Conservation (phyloP, 1,140 invertebrate genomes). For the Orius laevigatus region DNA sequence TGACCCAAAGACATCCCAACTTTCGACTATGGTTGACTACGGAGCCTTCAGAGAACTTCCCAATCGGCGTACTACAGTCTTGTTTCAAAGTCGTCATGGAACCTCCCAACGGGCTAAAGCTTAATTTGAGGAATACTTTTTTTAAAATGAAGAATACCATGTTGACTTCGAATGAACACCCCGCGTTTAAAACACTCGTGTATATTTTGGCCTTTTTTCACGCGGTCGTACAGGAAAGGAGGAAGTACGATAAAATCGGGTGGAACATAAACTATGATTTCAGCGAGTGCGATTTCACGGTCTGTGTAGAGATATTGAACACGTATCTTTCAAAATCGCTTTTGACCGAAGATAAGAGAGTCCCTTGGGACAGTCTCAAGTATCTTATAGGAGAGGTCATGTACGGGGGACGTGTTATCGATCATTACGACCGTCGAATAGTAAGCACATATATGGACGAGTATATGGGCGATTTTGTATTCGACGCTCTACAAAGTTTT, state of each 20-base stretch:
- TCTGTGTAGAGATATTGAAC: constrained; percentile 64
- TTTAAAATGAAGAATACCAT: constrained; percentile 57
- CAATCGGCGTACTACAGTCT: constrained; percentile 72
- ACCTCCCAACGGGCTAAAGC: constrained; percentile 73
- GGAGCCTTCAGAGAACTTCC: constrained; percentile 66
- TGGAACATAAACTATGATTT: constrained; percentile 90
- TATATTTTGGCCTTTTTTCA: constrained; percentile 83
- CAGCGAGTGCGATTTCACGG: constrained; percentile 78
- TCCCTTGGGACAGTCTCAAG: constrained; percentile 79
- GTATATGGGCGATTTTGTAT: constrained; percentile 85
- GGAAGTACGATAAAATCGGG: constrained; percentile 83
- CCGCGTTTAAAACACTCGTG: constrained; percentile 54
- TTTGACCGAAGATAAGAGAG: constrained; percentile 36
- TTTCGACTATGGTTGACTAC: constrained; percentile 87
- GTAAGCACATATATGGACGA: constrained; percentile 80
- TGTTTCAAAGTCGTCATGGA: constrained; percentile 81
- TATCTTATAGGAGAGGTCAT: constrained; percentile 86
- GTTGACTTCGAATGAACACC: constrained; percentile 53
- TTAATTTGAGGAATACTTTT: constrained; percentile 78
- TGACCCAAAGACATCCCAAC: constrained; percentile 65
- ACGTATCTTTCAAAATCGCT: constrained; percentile 61
- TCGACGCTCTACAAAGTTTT: constrained; percentile 75
- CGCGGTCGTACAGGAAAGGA: constrained; percentile 72
- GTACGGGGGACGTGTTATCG: constrained; percentile 83
- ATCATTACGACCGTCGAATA: constrained; percentile 71